Percentiles rank a stretch among this genome's conserved stretches.
Conservation (phyloP, 2,113 vertebrate genomes). For the Athene noctua region DNA sequence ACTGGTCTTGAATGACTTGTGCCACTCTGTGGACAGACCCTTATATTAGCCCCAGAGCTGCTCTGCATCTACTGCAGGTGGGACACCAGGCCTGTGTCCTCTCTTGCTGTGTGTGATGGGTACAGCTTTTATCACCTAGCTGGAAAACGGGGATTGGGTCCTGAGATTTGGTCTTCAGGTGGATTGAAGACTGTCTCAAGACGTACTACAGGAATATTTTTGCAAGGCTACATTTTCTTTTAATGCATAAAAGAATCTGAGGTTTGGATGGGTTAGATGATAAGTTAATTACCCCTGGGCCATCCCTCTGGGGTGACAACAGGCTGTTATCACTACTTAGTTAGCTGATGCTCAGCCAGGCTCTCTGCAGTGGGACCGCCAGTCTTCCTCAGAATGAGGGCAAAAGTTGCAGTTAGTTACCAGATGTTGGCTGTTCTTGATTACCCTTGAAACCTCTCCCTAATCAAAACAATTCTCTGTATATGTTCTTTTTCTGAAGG, state of each 20-base stretch:
- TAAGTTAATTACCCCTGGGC: background rate
- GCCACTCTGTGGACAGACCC: background rate
- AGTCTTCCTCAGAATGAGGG: background rate
- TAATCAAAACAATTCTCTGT: background rate
- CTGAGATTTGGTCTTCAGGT: background rate
- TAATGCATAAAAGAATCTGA: background rate
- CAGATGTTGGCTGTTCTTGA: background rate
- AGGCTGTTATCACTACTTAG: background rate
- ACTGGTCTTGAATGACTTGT: background rate
- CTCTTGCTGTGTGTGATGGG: background rate
- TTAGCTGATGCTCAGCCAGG: background rate
- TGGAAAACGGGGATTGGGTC: background rate
- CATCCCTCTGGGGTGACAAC: too few species aligned
- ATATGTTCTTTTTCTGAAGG: background rate
- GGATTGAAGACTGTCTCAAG: background rate
- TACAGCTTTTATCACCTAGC: background rate
- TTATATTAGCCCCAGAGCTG: background rate
- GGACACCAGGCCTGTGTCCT: background rate
- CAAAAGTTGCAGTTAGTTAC: background rate
- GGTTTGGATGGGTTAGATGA: rapidly evolving
- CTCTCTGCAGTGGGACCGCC: background rate
- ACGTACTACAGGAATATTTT: background rate
- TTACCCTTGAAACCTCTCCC: background rate
- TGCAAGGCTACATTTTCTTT: background rate
- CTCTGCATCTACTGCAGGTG: background rate